phyloP scores from a whole-genome alignment of 2,797 vertebrate genomes.

The Rhinogobio ventralis region DNA sequence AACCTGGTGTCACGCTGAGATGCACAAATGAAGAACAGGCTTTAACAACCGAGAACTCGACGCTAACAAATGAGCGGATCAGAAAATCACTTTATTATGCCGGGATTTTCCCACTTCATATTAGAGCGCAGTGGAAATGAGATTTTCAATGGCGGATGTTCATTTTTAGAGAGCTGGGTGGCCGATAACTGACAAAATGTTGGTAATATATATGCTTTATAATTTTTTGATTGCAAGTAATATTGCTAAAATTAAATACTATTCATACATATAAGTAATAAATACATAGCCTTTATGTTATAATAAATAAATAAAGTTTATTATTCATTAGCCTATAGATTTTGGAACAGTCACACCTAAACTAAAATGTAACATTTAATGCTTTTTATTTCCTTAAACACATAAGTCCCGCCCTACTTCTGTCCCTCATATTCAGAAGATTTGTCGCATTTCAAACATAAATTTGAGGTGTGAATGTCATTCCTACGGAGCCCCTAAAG shows the following conservation, averaged over 20 bases:
- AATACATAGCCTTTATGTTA: not conserved
- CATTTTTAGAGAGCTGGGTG: not conserved
- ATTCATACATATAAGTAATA: not conserved
- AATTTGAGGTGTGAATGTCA: not conserved
- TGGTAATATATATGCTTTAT: not conserved
- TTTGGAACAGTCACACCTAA: not conserved
- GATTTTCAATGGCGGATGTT: not conserved
- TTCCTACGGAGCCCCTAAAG: no score
- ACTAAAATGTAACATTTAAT: not conserved
- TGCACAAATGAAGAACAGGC: not conserved
- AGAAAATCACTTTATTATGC: conserved; percentile 1
- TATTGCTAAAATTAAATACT: not conserved
- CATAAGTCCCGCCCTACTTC: not conserved
- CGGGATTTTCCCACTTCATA: not conserved
- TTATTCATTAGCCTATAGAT: not conserved
- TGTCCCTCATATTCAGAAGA: not conserved
- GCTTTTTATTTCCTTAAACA: not conserved
- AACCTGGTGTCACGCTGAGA: conserved; percentile 26
- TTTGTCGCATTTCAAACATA: not conserved
- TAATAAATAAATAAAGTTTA: not conserved
- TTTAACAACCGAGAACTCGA: not conserved
- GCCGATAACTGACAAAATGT: not conserved
- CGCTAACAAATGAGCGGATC: not conserved
- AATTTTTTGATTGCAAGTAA: not conserved
- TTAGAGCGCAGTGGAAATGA: not conserved